Evolutionary conservation across 1,140 invertebrate genomes (phyloP).

Genomic region (Drosophila hydei): DNA sequence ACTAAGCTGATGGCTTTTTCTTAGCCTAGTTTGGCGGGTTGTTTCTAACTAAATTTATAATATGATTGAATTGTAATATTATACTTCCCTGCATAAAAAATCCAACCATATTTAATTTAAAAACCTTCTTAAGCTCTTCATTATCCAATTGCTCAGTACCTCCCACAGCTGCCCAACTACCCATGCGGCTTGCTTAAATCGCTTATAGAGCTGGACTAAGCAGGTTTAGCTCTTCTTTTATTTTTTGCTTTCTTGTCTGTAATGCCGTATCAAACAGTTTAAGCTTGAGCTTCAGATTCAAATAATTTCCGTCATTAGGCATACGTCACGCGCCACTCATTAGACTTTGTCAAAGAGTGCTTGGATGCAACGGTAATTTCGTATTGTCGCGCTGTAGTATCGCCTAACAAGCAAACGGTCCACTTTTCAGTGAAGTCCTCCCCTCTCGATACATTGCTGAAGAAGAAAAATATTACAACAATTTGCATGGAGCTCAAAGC

Average conservation of each 20-base stretch:
- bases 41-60: too few relatives aligned
- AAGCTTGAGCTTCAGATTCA: constrained; percentile 4
- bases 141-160: background rate
- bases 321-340: constrained; percentile 46
- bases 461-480: constrained; percentile 71
- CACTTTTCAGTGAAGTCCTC: constrained; percentile 32
- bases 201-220: background rate
- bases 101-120: too few relatives aligned
- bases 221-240: background rate
- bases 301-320: constrained; percentile 48
- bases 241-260: constrained; percentile 8
- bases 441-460: constrained; percentile 1
- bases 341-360: constrained; percentile 35
- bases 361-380: constrained; percentile 33
- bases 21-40: too few relatives aligned
- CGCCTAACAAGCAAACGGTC: constrained; percentile 49
- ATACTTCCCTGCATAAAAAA: too few relatives aligned
- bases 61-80: too few relatives aligned
- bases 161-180: background rate
- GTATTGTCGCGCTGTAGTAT: constrained; percentile 37
- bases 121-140: background rate
- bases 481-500: constrained; percentile 68
- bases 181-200: background rate
- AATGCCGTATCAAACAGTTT: constrained; percentile 7
- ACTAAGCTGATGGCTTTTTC: too few relatives aligned